phyloP scores from a whole-genome alignment of 2,113 vertebrate species.

The Barbus barbus region DNA sequence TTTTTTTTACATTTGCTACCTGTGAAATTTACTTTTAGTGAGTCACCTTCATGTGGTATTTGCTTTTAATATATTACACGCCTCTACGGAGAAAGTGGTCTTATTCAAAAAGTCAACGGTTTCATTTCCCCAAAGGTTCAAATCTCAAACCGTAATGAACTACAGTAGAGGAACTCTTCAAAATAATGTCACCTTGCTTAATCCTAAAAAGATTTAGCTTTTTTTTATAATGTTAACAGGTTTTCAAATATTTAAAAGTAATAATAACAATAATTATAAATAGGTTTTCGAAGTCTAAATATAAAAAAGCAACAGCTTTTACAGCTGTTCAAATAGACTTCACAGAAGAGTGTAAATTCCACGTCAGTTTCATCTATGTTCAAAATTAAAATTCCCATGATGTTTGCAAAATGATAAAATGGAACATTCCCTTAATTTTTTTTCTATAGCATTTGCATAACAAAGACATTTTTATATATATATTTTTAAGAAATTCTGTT shows the following conservation, averaged over 20 bases:
- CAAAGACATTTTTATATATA: too few relatives aligned
- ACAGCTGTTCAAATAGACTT: background rate
- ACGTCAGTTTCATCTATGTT: background rate
- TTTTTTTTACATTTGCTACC: background rate
- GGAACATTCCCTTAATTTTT: too few relatives aligned
- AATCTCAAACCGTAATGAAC: background rate
- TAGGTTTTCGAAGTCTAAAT: background rate
- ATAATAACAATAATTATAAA: background rate
- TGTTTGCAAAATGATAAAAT: too few relatives aligned
- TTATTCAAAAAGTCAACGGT: slow-evolving; percentile 33
- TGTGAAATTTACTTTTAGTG: slow-evolving; percentile 43
- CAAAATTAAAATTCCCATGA: too few relatives aligned
- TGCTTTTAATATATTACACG: slow-evolving; percentile 46
- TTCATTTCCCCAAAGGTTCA: slow-evolving; percentile 5
- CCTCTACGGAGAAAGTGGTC: slow-evolving; percentile 2
- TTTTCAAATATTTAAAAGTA: background rate
- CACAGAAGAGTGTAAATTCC: background rate
- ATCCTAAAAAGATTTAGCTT: background rate
- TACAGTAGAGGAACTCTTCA: background rate
- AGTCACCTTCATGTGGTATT: slow-evolving; percentile 41
- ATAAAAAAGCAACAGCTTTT: background rate
- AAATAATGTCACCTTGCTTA: background rate
- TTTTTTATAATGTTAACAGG: background rate
- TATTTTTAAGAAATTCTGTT: too few relatives aligned
- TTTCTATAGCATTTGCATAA: too few relatives aligned